Base-by-base conservation (phyloP, 2,113 vertebrate genomes). In the Oncorhynchus tshawytscha region DNA sequence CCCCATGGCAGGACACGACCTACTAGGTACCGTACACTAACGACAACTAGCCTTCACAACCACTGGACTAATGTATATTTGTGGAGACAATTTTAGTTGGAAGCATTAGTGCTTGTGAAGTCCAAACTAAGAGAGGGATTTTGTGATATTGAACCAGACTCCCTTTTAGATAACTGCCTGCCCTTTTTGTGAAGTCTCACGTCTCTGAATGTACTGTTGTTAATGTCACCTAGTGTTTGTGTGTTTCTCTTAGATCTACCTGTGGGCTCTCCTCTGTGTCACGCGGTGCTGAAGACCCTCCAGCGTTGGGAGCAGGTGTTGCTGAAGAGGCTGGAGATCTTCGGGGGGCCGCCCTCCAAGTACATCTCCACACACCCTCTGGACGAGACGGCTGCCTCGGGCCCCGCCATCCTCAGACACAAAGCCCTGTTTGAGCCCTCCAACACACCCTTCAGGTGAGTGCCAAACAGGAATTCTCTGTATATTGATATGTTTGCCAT, bases 281-380 rank as follows among this genome's bases (percentile, higher is more conserved):
- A 99, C 80, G 90, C 94, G 4, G 93, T 96, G 79, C 88, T 99
- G 73, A 99, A 98, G 91, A 97, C 95, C 3, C 92, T 99, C 6
- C 97, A 99, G 67, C 94, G 96, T 71, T 99, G 98, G 98, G 97
- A 99, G 76, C 97, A 98, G 92, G 95, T 99, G 85, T 91, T 99
- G 69, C 92, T 96, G 57, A 95, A 95, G 83, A 93, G 95, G 78
- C 93, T 99, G 85, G 96, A 99, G 91, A 86, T 99, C 3, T 96
- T 96, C 31, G 96, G 94, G 2, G 97, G 98, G 1, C 95, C 97
- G 9, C 96, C 97, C 68, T 88, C 95, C 25, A 93, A 96, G 74
- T 99, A 95, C 79, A 97, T 99, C 75, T 92, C 94, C 81, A 90
- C 93, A 79, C 92, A 94, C 75, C 88, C 91, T 60, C 92, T 93